Conservation (phyloP, 2,888 invertebrate species). For the Amaurobius ferox region DNA sequence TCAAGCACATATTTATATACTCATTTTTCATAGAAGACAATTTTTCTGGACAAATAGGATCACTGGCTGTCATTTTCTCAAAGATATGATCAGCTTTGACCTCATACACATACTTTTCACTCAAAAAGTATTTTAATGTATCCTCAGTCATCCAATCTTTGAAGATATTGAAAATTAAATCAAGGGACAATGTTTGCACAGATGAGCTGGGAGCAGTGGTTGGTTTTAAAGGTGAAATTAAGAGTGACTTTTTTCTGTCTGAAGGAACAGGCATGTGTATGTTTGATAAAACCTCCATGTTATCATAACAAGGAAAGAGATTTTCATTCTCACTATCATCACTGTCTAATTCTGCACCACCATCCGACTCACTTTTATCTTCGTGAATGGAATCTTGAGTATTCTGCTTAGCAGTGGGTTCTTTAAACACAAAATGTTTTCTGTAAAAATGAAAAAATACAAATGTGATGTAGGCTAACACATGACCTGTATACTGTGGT, state of each 20-base stretch:
- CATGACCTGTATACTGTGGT: too few relatives aligned
- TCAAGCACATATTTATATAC: slow-evolving; percentile 48
- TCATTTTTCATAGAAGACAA: slow-evolving; percentile 28
- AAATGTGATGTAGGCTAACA: too few relatives aligned
- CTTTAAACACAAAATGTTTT: slow-evolving; percentile 36
- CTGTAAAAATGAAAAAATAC: slow-evolving; percentile 13
- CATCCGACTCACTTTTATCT: background rate
- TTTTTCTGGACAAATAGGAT: background rate
- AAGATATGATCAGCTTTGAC: slow-evolving; percentile 50
- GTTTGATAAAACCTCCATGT: slow-evolving; percentile 17
- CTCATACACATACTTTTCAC: slow-evolving; percentile 43
- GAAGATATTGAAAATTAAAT: slow-evolving; percentile 24
- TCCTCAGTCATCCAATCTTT: slow-evolving; percentile 59
- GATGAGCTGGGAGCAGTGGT: background rate
- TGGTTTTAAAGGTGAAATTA: slow-evolving; percentile 34
- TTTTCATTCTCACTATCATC: slow-evolving; percentile 11
- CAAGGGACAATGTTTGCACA: slow-evolving; percentile 10
- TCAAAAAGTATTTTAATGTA: slow-evolving; percentile 47
- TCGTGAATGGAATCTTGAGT: background rate
- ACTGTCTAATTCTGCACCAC: background rate
- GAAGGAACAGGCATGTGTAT: slow-evolving; percentile 39
- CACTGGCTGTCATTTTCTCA: slow-evolving; percentile 19
- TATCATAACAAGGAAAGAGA: slow-evolving; percentile 44
- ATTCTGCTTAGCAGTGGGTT: background rate
- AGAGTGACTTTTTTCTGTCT: slow-evolving; percentile 17